Evolutionary conservation across 2,797 vertebrate genomes (phyloP), one percentile per base, ranked within the genome.

Genomic region (Aeoliscus strigatus): DNA sequence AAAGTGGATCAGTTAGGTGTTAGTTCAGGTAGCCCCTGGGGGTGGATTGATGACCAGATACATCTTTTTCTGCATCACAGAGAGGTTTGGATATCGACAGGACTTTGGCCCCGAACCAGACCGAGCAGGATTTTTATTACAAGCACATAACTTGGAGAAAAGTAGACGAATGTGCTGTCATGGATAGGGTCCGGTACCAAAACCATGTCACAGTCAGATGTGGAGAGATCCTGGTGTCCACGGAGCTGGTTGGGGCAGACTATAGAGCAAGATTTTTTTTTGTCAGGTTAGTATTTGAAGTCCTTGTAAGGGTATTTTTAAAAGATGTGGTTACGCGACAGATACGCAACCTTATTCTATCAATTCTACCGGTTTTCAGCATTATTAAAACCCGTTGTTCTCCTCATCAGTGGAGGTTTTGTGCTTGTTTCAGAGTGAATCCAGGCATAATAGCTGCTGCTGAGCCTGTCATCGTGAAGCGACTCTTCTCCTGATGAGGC

Each of bases 11-110:
- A 29, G 45, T 27, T 8, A 61, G 57, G 45, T 4, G 26, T 37
- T 53, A 43, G 46, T 32, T 68, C 43, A 42, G 35, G 58, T 25
- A 32, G 24, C 27, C 55, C 47, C 44, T 0, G 3, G 38, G 62
- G 54, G 30, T 6, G 51, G 51, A 24, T 38, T 49, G 24, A 34
- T 39, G 33, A 55, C 24, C 35, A 29, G 8, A 25, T 51, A 39
- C 53, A 26, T 60, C 53, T 65, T 47, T 46, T 34, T 49, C 51
- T 44, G 23, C 39, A 1, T 65, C 27, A 54, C 26, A 18, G 16
- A 49, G 11, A 0, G 30, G 44, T 55, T 72, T 26, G 39, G 33
- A 48, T 73, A 76, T 75, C 4, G 54, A 73, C 46, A 18, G 14
- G 12, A 30, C 10, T 24, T 28, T 58, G 75, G 51, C 25, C n/a